These are phyloP conservation scores for Phenganax marumi DNA, from an alignment of 92 coral and sea anemone species.

Conservation along the genomic window DNA sequence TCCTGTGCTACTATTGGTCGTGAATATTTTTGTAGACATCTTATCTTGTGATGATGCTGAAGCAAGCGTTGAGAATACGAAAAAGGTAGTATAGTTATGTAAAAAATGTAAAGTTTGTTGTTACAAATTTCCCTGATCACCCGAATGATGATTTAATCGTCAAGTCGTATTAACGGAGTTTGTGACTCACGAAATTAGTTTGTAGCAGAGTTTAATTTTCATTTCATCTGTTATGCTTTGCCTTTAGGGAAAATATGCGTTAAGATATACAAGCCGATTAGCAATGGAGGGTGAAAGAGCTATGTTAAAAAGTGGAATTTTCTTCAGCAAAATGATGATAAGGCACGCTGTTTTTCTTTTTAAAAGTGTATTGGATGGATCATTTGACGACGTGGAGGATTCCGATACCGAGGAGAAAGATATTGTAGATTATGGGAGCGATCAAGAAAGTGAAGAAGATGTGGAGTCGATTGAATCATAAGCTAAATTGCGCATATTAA, in stretches of 20 bases:
- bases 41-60: too few relatives aligned
- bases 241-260: conserved; percentile 9
- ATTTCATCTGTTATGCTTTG: not conserved
- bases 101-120: too few relatives aligned
- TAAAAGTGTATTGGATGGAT: conserved; percentile 6
- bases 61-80: too few relatives aligned
- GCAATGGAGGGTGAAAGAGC: conserved; percentile 24
- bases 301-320: conserved; percentile 19
- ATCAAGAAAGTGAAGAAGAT: not conserved
- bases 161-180: too few relatives aligned
- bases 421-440: conserved; percentile 11
- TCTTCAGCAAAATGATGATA: conserved; percentile 33
- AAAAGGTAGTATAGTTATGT: too few relatives aligned
- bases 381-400: not conserved
- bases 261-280: conserved; percentile 7
- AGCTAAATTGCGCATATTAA: not conserved
- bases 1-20: not conserved
- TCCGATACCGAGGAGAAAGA: conserved; percentile 23
- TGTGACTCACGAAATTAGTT: too few relatives aligned
- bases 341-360: conserved; percentile 7
- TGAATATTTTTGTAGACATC: too few relatives aligned
- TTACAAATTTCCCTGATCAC: too few relatives aligned
- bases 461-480: not conserved
- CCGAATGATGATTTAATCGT: too few relatives aligned
- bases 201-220: not conserved